Percentiles rank a stretch among this genome's conserved stretches.
Evolutionary conservation across 2,888 invertebrate genomes (phyloP).

Genomic region (Argyra leucocephala): DNA sequence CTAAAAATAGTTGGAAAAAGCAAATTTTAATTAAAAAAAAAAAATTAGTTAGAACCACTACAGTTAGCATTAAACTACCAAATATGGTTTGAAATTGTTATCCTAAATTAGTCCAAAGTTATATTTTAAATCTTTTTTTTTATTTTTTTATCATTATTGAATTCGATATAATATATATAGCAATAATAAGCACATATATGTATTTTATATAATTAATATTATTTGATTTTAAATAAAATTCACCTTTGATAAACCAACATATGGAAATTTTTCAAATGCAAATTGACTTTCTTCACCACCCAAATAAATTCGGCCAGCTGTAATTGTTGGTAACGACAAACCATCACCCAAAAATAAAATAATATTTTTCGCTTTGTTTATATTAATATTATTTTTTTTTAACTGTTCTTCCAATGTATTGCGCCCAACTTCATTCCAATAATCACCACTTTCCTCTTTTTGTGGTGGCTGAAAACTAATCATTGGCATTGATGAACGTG

Average conservation of each 20-base stretch:
- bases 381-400: slow-evolving; percentile 34
- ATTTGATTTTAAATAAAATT: slow-evolving; percentile 3
- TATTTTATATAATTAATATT: background rate
- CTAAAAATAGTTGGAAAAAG: too few relatives aligned
- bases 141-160: too few relatives aligned
- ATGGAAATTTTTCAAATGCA: slow-evolving; percentile 68
- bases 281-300: slow-evolving; percentile 69
- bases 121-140: too few relatives aligned
- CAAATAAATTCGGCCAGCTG: slow-evolving; percentile 66
- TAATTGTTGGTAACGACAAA: slow-evolving; percentile 75
- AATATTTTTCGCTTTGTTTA: slow-evolving; percentile 49
- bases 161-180: too few relatives aligned
- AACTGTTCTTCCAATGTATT: slow-evolving; percentile 41
- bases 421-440: slow-evolving; percentile 46
- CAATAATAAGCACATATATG: too few relatives aligned
- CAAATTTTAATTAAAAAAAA: too few relatives aligned
- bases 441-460: slow-evolving; percentile 36
- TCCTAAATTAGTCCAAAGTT: too few relatives aligned
- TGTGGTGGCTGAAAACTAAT: slow-evolving; percentile 32
- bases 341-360: slow-evolving; percentile 73
- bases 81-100: too few relatives aligned
- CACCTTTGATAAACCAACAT: slow-evolving; percentile 67
- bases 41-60: too few relatives aligned
- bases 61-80: too few relatives aligned
- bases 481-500: slow-evolving; percentile 38